phyloP scores from a whole-genome alignment of 2,888 invertebrate species.

The Drosophila testacea region DNA sequence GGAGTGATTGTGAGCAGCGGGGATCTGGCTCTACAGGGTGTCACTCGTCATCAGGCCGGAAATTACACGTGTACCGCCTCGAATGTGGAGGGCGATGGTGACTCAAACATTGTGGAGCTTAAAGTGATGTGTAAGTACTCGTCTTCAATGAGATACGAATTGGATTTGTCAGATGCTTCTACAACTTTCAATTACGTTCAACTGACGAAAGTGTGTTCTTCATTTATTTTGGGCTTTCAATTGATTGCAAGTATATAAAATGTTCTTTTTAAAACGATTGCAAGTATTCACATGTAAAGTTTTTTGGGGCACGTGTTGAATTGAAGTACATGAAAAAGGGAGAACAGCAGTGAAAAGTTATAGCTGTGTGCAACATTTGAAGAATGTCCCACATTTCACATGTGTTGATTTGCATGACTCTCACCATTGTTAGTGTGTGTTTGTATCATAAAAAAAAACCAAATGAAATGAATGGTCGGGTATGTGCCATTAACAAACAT shows the following conservation, averaged over 20 bases:
- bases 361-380: slow-evolving; percentile 49
- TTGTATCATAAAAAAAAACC: slow-evolving; percentile 43
- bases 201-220: slow-evolving; percentile 6
- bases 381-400: slow-evolving; percentile 42
- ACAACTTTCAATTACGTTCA: slow-evolving; percentile 26
- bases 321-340: slow-evolving; percentile 29
- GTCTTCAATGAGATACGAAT: neutral
- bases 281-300: slow-evolving; percentile 28
- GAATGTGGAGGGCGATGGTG: slow-evolving; percentile 96
- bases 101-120: slow-evolving; percentile 91
- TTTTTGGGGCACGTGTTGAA: slow-evolving; percentile 58
- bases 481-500: slow-evolving; percentile 51
- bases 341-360: slow-evolving; percentile 23
- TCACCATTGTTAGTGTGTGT: slow-evolving; percentile 38
- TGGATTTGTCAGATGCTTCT: slow-evolving; percentile 6
- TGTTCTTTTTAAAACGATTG: slow-evolving; percentile 30
- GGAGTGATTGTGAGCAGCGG: slow-evolving; percentile 95
- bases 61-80: slow-evolving; percentile 95
- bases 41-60: slow-evolving; percentile 92
- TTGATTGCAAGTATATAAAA: slow-evolving; percentile 49
- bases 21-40: slow-evolving; percentile 92
- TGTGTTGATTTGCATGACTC: slow-evolving; percentile 46
- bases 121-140: slow-evolving; percentile 95
- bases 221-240: slow-evolving; percentile 45
- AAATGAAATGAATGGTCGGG: slow-evolving; percentile 19